phyloP scores from a whole-genome alignment of 2,113 vertebrate genomes.

The Sinocyclocheilus anshuiensis region DNA sequence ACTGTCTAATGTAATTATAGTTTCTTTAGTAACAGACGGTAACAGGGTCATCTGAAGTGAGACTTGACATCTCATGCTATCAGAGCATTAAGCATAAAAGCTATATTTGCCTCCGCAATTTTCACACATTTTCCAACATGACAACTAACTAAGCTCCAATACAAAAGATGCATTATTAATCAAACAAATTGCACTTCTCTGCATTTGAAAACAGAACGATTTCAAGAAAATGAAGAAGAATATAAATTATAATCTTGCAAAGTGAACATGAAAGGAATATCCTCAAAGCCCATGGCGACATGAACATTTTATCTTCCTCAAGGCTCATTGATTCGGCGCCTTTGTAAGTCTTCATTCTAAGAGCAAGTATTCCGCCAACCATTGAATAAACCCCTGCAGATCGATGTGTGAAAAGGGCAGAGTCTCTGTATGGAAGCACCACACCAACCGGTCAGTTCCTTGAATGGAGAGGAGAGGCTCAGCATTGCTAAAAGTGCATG shows the following conservation, averaged over 20 bases:
- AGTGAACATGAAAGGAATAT: background rate
- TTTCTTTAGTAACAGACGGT: background rate
- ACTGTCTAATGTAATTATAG: background rate
- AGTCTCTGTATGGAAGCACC: too few species aligned
- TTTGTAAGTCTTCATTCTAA: constrained; percentile 18
- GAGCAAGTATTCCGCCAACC: background rate
- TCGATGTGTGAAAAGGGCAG: background rate
- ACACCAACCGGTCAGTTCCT: background rate
- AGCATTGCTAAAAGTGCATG: background rate
- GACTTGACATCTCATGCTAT: background rate
- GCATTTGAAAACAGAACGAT: background rate
- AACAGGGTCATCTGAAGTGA: background rate
- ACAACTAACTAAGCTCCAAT: background rate
- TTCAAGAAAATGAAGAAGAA: background rate
- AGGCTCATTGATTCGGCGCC: background rate
- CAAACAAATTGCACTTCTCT: background rate
- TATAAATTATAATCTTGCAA: background rate
- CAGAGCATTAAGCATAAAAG: background rate
- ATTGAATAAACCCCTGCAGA: constrained; percentile 12
- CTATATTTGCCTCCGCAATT: background rate
- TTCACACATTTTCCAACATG: background rate
- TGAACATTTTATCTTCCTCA: background rate
- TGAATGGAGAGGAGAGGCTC: background rate
- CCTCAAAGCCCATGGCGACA: background rate
- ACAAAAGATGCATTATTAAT: background rate